Evolutionary conservation across 2,888 invertebrate species (phyloP), one percentile per base, ranked within the genome.

Genomic region (Dione juno): DNA sequence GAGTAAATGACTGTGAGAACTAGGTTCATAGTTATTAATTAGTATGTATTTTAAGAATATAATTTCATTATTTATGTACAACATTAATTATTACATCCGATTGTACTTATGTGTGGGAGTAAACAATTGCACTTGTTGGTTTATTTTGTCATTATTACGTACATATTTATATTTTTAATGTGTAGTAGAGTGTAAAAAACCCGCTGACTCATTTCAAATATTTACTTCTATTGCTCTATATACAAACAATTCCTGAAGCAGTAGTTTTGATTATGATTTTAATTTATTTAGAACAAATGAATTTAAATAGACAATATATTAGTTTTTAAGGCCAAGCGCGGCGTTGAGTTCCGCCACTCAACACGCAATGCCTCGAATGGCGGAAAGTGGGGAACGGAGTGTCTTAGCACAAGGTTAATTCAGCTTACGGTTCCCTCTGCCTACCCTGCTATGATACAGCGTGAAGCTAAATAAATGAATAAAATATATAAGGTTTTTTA

Each of bases 11-110:
- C n/a, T 45, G n/a, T 45, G 28, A n/a, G 45, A 59, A 59, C n/a
- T 61, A n/a, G 43, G 45, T 45, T 45, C 11, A 28, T 61, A 45
- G 28, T 45, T 61, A 45, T 21, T 59, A 45, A 45, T 28, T 61
- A 45, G 35, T 59, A 11, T 73, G 48, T 73, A 67, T 73, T 70
- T 65, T 35, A 41, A 53, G 59, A 61, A 48, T 63, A 48, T 54
- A 59, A 66, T 70, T 50, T 41, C 37, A 64, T 59, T 67, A 67
- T 48, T 58, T 63, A 58, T 67, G 48, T 48, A 37, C 53, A 48
- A 58, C 59, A 70, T 43, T 68, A 43, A 37, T 53, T 54, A 70
- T 45, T 21, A 70, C 70, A 70, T 67, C 70, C 61, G 65, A 65
- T 57, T 59, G 67, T 54, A 58, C 45, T 57, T 41, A 48, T 40